Evolutionary conservation across 37 sponge, comb jelly and placozoan genomes (phyloP), one percentile per base, ranked within the genome.

Genomic region (Mnemiopsis leidyi): DNA sequence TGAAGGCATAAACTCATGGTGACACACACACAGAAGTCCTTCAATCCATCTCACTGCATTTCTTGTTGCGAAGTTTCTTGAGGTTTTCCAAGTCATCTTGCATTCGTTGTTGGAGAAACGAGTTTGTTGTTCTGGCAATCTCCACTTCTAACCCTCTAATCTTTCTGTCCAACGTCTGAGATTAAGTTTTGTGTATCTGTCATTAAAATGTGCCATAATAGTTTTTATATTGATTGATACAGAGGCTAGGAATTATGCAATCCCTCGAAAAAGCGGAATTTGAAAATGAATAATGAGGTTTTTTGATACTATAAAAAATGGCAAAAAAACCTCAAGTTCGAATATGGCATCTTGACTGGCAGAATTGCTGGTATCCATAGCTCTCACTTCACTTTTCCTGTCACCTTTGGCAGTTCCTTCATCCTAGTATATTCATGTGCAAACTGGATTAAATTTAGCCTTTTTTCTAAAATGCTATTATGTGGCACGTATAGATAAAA

Each of bases 31-130:
- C n/a, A n/a, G n/a, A n/a, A n/a, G n/a, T 67, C 68, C 20, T 71
- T 71, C 75, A 71, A 25, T 71, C 75, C 30, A 71, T 71, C 5
- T 71, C 75, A n/a, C 3, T 71, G 5, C 3, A 28, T 23, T 79
- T 79, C 82, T 79, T 28, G 36, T 5, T 13, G 26, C 82, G 33
- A 3, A 36, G 37, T 35, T 35, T 32, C 37, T 79, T 79, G 9
- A 79, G 82, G 7, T 79, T 79, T 23, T 36, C 82, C 37, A 79
- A 23, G 36, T 79, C 82, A 35, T 79, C 82, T 36, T 79, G 82
- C 9, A 79, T 34, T 35, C 82, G 33, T 29, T 79, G 33, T 29
- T 79, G 36, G 2, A 79, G 82, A 36, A 79, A 79, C 1, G 82
- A 79, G 82, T 79, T 79, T 34, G 82, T 36, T 1, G 82, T 79